These are phyloP conservation scores for Achroia grisella DNA, from an alignment of 1,140 invertebrate species.

Conservation along the genomic window DNA sequence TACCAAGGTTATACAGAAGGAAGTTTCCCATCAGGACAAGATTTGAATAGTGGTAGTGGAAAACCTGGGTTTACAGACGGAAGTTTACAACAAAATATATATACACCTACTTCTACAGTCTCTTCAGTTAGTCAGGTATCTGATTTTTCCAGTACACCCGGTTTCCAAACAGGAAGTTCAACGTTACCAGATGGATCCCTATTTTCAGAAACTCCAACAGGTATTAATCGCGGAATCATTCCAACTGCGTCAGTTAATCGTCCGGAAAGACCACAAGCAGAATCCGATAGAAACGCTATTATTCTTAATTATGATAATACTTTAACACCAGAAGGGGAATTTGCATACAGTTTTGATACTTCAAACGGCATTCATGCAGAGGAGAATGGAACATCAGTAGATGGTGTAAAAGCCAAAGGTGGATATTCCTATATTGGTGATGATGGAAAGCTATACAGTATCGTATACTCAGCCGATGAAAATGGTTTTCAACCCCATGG, in stretches of 20 bases:
- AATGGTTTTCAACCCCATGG: conserved; percentile 77
- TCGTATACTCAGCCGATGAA: conserved; percentile 80
- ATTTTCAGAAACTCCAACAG: not conserved
- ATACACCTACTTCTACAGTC: not conserved
- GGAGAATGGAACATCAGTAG: conserved; percentile 71
- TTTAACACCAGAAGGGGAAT: conserved; percentile 74
- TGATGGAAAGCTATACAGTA: conserved; percentile 76
- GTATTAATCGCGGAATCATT: not conserved
- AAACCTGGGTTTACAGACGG: not conserved
- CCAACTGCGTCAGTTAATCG: not conserved
- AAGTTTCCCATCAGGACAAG: not conserved
- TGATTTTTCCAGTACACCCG: not conserved
- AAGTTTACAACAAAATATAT: not conserved
- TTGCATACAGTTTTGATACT: conserved; percentile 75
- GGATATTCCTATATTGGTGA: conserved; percentile 76
- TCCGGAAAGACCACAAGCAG: conserved; percentile 33
- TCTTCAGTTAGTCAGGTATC: not conserved
- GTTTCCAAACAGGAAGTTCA: not conserved
- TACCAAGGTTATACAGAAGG: not conserved
- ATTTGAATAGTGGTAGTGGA: not conserved
- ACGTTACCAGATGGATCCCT: not conserved
- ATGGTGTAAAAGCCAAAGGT: conserved; percentile 69
- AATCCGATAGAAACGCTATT: conserved; percentile 36
- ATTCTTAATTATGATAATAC: conserved; percentile 46
- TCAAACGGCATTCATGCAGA: conserved; percentile 77